Evolutionary conservation across 1,140 invertebrate species (phyloP), one percentile per base, ranked within the genome.

Genomic region (Lasioglossum baleicum): DNA sequence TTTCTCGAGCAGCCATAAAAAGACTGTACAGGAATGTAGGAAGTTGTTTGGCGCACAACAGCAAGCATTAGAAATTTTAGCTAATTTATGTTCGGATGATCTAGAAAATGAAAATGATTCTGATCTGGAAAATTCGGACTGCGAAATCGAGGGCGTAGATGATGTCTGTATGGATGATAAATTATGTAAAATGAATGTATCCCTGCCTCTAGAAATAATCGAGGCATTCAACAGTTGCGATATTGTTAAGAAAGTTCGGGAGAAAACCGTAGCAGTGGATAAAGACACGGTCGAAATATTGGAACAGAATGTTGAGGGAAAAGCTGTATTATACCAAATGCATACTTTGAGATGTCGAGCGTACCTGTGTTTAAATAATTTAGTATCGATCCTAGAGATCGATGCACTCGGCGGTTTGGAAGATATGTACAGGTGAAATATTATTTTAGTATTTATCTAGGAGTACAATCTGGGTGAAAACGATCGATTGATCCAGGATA

Each of bases 41-140:
- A 90, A 93, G 75, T 87, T 96, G 60, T 85, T 96, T 11, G 93
- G 94, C 76, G 94, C 95, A 2, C 96, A 96, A 88, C 94, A 95
- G 83, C 93, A 94, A 85, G 94, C 95, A 8, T 89, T 96, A 72
- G 96, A 96, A 91, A 95, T 96, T 69, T 90, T 96, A 67, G 94
- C 96, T 20, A 96, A 97, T 91, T 90, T 96, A 44, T 96, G 95
- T 83, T 95, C 95, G 44, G 95, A 96, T 84, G 95, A 95, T 94
- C 72, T 82, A 90, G 92, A 93, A 81, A 85, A 90, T 82, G 94
- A 94, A 79, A 92, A 92, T 42, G 92, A 93, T 70, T 92, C 92
- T 7, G 91, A 87, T 26, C 66, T 93, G 84, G 94, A 51, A 31
- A 92, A 93, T 80, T 92, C 92, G 8, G 92, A 89, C 17, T 90